Evolutionary conservation across 2,113 vertebrate species (phyloP), one percentile per base, ranked within the genome.

Genomic region (Nesogale talazaci): DNA sequence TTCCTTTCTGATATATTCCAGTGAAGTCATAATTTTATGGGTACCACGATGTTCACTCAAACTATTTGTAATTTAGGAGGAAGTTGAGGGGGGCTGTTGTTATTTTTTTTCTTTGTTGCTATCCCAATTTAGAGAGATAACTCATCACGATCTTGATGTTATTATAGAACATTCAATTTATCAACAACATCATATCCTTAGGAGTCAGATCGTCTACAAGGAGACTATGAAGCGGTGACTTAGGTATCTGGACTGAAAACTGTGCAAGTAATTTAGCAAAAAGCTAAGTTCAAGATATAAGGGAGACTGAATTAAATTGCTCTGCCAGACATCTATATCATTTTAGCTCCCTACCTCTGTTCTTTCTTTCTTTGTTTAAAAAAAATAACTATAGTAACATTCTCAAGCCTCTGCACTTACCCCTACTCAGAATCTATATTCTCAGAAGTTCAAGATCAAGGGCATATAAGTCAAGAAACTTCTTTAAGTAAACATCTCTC

Each of bases 21-120:
- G 63, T 25, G 12, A 95, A 77, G 20, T 86, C 63, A 70, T 42
- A 80, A 17, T 89, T 90, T 95, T 81, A 83, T n/a, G 42, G 46
- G 19, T 29, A 92, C 83, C 63, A 77, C 10, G 72, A 36, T 36
- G 8, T 40, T 93, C 34, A 80, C 34, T 92, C 42, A 80, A 91
- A 95, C 65, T 87, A 70, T 83, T 42, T 88, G 15, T 31, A 95
- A 83, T 89, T 29, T 94, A 75, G 23, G 83, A 70, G 56, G 46
- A 72, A 89, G 29, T 25, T 63, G 23, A 23, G 23, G 59, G 59
- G 4, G 22, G 56, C 16, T 61, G 8, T 61, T 59, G 8, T 61
- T 19, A 19, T 61, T 7, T 23, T 3, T 8, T 23, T 27, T 27
- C 63, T 25, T 25, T 25, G 11, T 10, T 79, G 3, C 52, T 17